Evolutionary conservation across 2,888 invertebrate genomes (phyloP), one percentile per base, ranked within the genome.

Genomic region (Drosophila antonietae): DNA sequence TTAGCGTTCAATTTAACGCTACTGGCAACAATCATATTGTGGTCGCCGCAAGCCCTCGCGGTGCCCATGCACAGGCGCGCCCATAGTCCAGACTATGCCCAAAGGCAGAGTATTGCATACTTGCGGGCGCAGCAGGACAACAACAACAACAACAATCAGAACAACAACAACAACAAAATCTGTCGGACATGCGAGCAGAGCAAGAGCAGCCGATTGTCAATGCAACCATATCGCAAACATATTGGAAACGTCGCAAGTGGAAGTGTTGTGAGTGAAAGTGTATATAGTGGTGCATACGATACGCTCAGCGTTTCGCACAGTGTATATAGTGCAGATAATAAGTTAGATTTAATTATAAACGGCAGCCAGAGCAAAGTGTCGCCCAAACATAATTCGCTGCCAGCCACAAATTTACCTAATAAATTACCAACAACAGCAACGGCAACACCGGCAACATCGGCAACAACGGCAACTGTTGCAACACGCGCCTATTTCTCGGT

Each of bases 21-120:
- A 75, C 81, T 91, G 86, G 81, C 91, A 88, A 90, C 88, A 80
- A 75, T 77, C 60, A 63, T 87, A 69, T 88, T 87, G 81, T 90
- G 86, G 78, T 85, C 91, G 88, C 90, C 89, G 86, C 85, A 88
- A 85, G 88, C 92, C 91, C 92, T 92, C 91, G 92, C 92, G 92
- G 92, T 91, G 91, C 91, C 92, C 79, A 82, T 85, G 84, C 81
- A 78, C 68, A 76, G 65, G 47, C 58, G 51, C 71, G 73, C 44
- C 66, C 63, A 68, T 51, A 69, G 56, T 63, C 67, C 64, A 39
- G 41, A 28, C 46, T 46, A 53, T 53, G 68, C 41, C 46, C 65
- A 63, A 12, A 55, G 49, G 41, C 58, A 59, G 15, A 78, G 57
- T 44, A 53, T 71, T 77, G 79, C 81, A 68, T 73, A 77, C 66